Conservation (phyloP, 2,113 vertebrate genomes). For the Rhinolophus sinicus region DNA sequence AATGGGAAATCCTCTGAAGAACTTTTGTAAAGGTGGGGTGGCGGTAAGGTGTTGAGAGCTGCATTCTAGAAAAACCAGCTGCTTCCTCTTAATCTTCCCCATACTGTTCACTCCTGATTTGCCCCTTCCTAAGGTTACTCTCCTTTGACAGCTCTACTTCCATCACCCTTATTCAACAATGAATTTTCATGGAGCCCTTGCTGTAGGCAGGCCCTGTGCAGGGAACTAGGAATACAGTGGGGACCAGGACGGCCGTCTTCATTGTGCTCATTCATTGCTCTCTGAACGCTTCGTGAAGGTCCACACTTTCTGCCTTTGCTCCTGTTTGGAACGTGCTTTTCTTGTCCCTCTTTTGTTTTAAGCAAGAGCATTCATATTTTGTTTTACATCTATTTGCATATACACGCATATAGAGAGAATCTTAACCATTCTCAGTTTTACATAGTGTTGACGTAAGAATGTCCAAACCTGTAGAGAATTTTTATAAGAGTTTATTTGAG, state of each 20-base stretch:
- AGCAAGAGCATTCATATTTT: neutral
- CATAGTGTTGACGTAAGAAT: too few species aligned
- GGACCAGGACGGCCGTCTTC: neutral
- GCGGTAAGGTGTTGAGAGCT: neutral
- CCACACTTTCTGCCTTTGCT: neutral
- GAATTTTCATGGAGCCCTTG: neutral
- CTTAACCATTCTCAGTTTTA: neutral
- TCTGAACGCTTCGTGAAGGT: neutral
- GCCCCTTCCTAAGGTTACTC: neutral
- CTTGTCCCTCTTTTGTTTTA: neutral
- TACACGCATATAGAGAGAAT: neutral
- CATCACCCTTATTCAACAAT: neutral
- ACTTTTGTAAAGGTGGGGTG: neutral
- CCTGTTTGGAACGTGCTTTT: neutral
- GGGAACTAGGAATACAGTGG: neutral
- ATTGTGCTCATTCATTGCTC: neutral
- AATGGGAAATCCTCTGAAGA: neutral
- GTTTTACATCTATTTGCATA: neutral
- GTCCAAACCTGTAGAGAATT: too few species aligned
- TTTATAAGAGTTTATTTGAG: too few species aligned
- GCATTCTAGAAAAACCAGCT: neutral
- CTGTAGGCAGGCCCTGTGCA: neutral
- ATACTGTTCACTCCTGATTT: neutral
- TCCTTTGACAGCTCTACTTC: neutral
- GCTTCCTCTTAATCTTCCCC: neutral